Base-by-base conservation (phyloP, 1,140 invertebrate genomes). In the Pseudomyrmex cubaensis region DNA sequence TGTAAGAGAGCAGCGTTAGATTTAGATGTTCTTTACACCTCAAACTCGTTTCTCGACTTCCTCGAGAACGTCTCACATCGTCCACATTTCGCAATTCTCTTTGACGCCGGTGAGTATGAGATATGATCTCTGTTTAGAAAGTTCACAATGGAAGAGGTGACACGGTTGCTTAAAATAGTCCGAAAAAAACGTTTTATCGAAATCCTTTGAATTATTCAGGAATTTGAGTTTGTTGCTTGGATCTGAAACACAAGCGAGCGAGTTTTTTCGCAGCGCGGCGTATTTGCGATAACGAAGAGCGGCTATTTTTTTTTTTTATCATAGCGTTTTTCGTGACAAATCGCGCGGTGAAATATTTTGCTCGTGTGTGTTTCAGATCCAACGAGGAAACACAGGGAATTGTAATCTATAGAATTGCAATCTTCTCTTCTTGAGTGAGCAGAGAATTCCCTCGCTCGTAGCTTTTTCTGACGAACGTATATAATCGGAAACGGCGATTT, bases 401-500 rank as follows among this genome's bases (percentile, higher is more conserved):
- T 35, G 25, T 15, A 13, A 52, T 12, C 13, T 44, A 8, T n/a
- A 10, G n/a, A 67, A 64, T 9, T 2, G n/a, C 48, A 44, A 5
- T 48, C 22, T 22, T 74, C 22, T 48, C 17, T 15, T 20, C 2
- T 7, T 4, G 35, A 44, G 17, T n/a, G 20, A 70, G 12, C n/a
- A 10, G 46, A 20, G 22, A 25, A 8, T 12, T 69, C 35, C 25
- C 17, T 48, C 13, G 64, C 59, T 70, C 44, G 54, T 48, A 17
- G 4, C 44, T 80, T 80, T 80, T 13, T 35, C 10, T 13, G 5
- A 78, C 35, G 0, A 22, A 69, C 52, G 44, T 59, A 10, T 52
- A 78, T 52, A 78, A 75, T 63, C 15, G 61, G 20, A 48, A 69
- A 48, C 17, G 10, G 46, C 3, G 17, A 48, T 46, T 77, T 73